Evolutionary conservation across 2,888 invertebrate genomes (phyloP), one percentile per base, ranked within the genome.

Genomic region (Leptothorax acervorum): DNA sequence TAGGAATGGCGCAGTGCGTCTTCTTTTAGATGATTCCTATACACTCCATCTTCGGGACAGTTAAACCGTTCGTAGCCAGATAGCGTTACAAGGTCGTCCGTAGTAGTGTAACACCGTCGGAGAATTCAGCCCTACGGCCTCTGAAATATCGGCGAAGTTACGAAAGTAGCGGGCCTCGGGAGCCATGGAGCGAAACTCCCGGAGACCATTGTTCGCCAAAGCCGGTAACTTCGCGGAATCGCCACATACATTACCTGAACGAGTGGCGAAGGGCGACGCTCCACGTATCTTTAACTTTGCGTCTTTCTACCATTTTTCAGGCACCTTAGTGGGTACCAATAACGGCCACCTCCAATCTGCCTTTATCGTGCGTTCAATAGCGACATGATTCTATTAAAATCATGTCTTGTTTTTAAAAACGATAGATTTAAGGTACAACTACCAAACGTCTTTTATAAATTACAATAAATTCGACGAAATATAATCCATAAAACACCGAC

Each of bases 121-220:
- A 91, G 88, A 88, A 92, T 91, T 91, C 89, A 85, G 85, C 81
- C 89, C 85, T 85, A 86, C 90, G 90, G 84, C 90, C 92, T 87
- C 90, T 94, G 91, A 94, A 94, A 94, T 94, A 94, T 94, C 89
- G 94, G 89, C 87, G 85, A 94, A 94, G 92, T 94, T 94, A 92
- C 91, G 90, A 90, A 89, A 90, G 92, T 88, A 89, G 85, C 88
- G 88, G 90, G 84, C 85, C 85, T 86, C 82, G 75, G 62, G 85
- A 81, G 82, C 82, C 84, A 85, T 68, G 88, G 86, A 89, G 91
- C 92, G 90, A 92, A 87, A 91, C 90, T 90, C 89, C 85, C 87
- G 79, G 88, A 88, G 91, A 90, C 92, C 92, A 93, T 94, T 94
- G 94, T 94, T 94, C 93, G 92, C 87, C 90, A 90, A 90, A 92